Evolutionary conservation across 2,888 invertebrate species (phyloP), one percentile per base, ranked within the genome.

Genomic region (Pristionchus fissidentatus): DNA sequence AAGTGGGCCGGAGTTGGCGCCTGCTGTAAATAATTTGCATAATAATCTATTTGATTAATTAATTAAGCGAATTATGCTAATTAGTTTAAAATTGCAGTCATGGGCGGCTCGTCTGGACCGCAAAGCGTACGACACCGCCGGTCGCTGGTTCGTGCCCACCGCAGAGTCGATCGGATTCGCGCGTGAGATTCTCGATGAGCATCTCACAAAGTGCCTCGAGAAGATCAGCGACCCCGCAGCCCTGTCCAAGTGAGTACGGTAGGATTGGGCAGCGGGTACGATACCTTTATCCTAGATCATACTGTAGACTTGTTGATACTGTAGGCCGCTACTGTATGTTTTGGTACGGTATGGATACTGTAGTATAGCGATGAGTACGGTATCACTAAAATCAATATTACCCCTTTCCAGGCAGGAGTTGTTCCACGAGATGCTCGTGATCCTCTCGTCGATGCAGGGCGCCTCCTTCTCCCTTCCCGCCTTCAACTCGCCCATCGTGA

Each of bases 21-120:
- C n/a, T 19, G 8, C 62, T 60, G 62, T 60, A 8, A n/a, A 26
- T 60, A 8, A 60, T 60, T n/a, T n/a, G 26, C 38, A 70, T 70
- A 35, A 70, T 1, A 15, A 3, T 15, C 8, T 26, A 29, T 62
- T 10, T 10, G 29, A 15, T 13, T 62, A 62, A 26, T 62, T 35
- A 62, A 62, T 73, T 26, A n/a, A 22, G 15, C 8, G 7, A 38
- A 66, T 3, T 66, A 66, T 38, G 38, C 35, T 66, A 66, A 22
- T 46, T 46, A 15, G 22, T 4, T 55, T 55, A 15, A 7, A 46
- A 19, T 41, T 38, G 13, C 66, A 81, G 81, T 62, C 62, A 32
- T 81, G 81, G 81, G 82, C 82, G 15, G 66, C 66, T 49, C 82
- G 49, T n/a, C 35, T 82, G 32, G 82, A 82, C 19, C 66, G 82